Percentiles rank a stretch among this genome's conserved stretches.
Evolutionary conservation across 2,888 invertebrate species (phyloP).

Genomic region (Hyposoter didymator): DNA sequence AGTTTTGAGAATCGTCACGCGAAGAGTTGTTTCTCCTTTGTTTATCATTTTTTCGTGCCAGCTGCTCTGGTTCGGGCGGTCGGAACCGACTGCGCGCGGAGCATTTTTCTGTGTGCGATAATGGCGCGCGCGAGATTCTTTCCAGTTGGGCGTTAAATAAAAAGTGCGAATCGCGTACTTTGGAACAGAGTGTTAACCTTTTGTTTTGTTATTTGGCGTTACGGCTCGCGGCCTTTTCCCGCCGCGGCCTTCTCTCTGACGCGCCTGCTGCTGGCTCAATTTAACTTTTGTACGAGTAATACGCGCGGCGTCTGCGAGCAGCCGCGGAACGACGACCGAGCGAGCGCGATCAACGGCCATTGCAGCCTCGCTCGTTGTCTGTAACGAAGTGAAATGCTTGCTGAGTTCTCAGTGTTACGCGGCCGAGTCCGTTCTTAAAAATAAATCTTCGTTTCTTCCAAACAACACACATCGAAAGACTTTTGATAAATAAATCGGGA

Average conservation of each 20-base stretch:
- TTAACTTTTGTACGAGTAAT: constrained; percentile 44
- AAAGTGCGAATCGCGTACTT: constrained; percentile 13
- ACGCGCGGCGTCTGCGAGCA: constrained; percentile 19
- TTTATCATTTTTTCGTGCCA: neutral
- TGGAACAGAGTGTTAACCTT: constrained; percentile 2
- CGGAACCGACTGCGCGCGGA: neutral
- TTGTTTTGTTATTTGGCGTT: constrained; percentile 57
- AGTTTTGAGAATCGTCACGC: neutral
- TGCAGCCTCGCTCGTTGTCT: constrained; percentile 63
- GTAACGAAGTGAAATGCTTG: constrained; percentile 69
- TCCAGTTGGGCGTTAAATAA: constrained; percentile 28
- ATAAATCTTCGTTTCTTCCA: constrained; percentile 4
- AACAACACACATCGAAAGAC: neutral
- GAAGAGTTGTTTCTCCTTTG: constrained; percentile 1
- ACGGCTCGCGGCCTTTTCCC: constrained; percentile 69
- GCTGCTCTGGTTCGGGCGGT: neutral
- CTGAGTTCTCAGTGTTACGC: constrained; percentile 57
- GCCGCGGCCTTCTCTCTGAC: constrained; percentile 68
- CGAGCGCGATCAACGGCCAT: constrained; percentile 61
- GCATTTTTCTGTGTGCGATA: constrained; percentile 10
- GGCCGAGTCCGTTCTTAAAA: constrained; percentile 54
- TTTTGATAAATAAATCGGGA: neutral
- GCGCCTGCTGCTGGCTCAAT: constrained; percentile 59
- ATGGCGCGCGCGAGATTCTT: constrained; percentile 17
- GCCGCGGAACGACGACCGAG: constrained; percentile 36